Evolutionary conservation across 2,797 vertebrate species (phyloP), one percentile per base, ranked within the genome.

Genomic region (Anguilla obscura): DNA sequence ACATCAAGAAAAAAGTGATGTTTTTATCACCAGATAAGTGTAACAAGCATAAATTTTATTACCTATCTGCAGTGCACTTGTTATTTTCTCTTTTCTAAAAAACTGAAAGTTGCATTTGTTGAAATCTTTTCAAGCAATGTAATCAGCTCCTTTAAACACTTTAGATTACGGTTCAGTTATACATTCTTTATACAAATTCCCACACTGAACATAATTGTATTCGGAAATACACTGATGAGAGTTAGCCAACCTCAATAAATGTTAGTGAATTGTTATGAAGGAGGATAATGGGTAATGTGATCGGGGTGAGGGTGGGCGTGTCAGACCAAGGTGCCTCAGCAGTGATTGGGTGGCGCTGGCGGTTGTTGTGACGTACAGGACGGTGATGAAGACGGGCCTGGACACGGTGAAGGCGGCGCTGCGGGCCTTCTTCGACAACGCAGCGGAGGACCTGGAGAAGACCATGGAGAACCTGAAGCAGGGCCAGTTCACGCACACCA

Each of bases 371-470:
- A 12, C 40, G 71, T 50, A 89, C 89, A 99, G 98, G 93, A 99
- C 98, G 0, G 97, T 99, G 89, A 99, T 99, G 98, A 99, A 99
- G 92, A 99, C 98, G 0, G 97, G 98, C 50, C 93, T 98, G 92
- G 98, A 99, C 89, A 96, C 95, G 0, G 97, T 98, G 84, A 98
- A 98, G 91, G 95, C 96, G 1, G 98, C 97, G 0, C 89, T 99
- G 88, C 92, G 98, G 69, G 95, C 95, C 0, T 99, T 97, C 92
- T 97, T 99, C 71, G 96, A 97, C 89, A 98, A 96, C 6, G 97
- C 97, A 0, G 98, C 98, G 0, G 98, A 99, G 88, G 98, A 99
- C 90, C 92, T 99, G 92, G 98, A 98, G 93, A 96, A 97, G 93
- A 99, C 98, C 0, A 94, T 97, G 93, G 98, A 98, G 90, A 99